Base-by-base conservation (phyloP, 1,140 invertebrate species). In the Asbolus verrucosus region DNA sequence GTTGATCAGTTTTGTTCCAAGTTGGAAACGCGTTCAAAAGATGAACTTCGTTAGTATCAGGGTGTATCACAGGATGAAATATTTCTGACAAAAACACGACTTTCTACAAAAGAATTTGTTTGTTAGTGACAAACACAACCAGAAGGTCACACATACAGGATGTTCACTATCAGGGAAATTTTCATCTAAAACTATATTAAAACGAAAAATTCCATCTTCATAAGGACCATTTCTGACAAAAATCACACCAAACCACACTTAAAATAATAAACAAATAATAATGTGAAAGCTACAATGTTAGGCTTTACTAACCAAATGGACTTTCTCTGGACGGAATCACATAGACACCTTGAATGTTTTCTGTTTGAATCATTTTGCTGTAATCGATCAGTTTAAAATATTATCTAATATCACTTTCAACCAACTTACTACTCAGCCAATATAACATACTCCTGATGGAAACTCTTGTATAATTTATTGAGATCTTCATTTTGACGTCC, bases 191-290 rank as follows among this genome's bases (percentile, higher is more conserved):
- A 87, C 86, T 69, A 98, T 83, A 60, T 88, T 91, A 82, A 98
- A 98, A 75, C 94, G 88, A 79, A 97, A 96, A 11, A 97, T 86
- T 67, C 92, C 94, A 68, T 93, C 92, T 84, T 91, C 88, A 83
- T 97, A 98, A 61, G 90, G 83, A 14, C 95, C 95, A 81, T 91
- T 88, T 75, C 94, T 87, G 65, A 97, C 88, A 85, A 97, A 98
- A 76, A 97, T 87, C 9, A 97, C 91, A 70, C 95, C 96, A 86
- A 92, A 95, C 95, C 95, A 98, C 73, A 92, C 94, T 96, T 80
- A 69, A 87, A 87, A 66, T 27, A 11, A 70, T 72, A 63, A 67
- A 1, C 16, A 38, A 62, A 33, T 62, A 21, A 38, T 15, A 38
- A 38, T 2, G 9, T 38, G 27, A 11, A 60, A 16, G 13, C 15